Evolutionary conservation across 2,113 vertebrate species (phyloP), one percentile per base, ranked within the genome.

Genomic region (Falcunculus frontatus): DNA sequence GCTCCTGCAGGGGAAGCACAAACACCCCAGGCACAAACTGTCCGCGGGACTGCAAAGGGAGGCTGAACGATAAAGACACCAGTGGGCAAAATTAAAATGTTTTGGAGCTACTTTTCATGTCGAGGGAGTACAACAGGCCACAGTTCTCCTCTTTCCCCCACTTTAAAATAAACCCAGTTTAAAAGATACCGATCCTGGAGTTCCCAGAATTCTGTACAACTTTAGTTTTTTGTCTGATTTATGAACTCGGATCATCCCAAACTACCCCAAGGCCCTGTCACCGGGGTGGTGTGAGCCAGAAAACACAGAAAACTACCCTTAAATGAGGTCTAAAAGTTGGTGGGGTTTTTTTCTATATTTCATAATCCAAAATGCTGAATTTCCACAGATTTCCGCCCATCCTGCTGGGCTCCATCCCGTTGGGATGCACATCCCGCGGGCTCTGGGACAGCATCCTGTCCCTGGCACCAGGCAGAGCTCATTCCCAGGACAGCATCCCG

Each of bases 301-400:
- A 59, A 87, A 41, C 5, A 13, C 19, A 33, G 23, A 42, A 89
- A 67, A 16, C 1, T 8, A 10, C 11, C 29, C 2, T 7, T 9
- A 39, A 42, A 69, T 4, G 16, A 0, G 0, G 2, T 21, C 19
- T 4, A 3, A 17, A 46, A 4, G 16, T 1, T 4, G 42, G 5
- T 0, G 1, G 18, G 69, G 14, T 2, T 25, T 26, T 7, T 9
- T 16, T 19, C 10, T 50, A 4, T 13, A 6, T 52, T 50, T 44
- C 68, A 14, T 2, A 2, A 33, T 3, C 13, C 0, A 7, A 67
- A 77, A 67, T 11, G 68, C 56, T 12, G 42, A 22, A 33, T 63
- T 70, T 42, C 41, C 29, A 14, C 16, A 4, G 39, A 23, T 32
- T 46, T 65, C 15, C 0, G 0, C 23, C 47, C 52, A 10, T 9